phyloP scores from a whole-genome alignment of 2,888 invertebrate species.

The Ellobium chinense region DNA sequence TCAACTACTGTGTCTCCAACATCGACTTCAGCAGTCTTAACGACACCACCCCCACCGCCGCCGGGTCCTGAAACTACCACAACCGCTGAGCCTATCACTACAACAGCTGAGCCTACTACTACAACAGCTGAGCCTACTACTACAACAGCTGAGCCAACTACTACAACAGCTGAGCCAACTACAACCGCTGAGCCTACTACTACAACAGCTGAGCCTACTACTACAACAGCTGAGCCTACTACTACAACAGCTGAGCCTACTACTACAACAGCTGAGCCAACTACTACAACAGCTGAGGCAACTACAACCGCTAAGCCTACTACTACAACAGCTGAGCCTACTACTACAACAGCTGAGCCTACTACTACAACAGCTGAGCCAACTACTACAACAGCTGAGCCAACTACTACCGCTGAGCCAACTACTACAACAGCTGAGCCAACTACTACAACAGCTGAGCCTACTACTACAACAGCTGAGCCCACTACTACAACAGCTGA shows the following conservation, averaged over 20 bases:
- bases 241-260: neutral
- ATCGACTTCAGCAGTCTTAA: neutral
- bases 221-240: neutral
- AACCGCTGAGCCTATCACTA: neutral
- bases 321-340: neutral
- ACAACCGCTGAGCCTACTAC: neutral
- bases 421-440: neutral
- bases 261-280: neutral
- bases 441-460: neutral
- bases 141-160: neutral
- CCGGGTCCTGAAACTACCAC: neutral
- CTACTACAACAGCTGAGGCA: neutral
- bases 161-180: neutral
- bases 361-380: neutral
- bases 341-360: neutral
- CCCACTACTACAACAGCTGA: neutral
- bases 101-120: neutral
- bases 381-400: neutral
- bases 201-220: neutral
- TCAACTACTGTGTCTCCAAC: neutral
- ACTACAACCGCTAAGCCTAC: neutral
- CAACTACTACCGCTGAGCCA: neutral
- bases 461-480: neutral
- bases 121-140: neutral
- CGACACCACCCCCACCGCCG: neutral